These are phyloP conservation scores for Archilochus colubris DNA, from an alignment of 2,113 vertebrate genomes.

Conservation along the genomic window DNA sequence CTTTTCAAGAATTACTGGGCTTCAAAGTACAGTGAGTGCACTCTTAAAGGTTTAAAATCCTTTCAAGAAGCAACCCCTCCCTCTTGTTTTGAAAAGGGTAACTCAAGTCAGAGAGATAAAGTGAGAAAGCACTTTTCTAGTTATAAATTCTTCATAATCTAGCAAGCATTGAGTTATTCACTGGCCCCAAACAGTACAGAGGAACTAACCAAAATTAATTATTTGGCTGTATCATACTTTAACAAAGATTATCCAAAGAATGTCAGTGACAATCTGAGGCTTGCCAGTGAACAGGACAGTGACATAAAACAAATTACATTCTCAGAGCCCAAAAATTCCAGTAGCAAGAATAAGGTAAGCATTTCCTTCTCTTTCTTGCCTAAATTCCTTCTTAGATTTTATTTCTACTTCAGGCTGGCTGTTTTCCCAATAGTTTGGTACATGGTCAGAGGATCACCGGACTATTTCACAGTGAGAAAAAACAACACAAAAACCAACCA, in stretches of 20 bases:
- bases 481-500: too few species aligned
- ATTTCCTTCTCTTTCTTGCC: constrained; percentile 73
- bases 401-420: constrained; percentile 51
- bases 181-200: constrained; percentile 15
- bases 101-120: constrained; percentile 61
- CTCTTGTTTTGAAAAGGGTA: constrained; percentile 48
- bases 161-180: constrained; percentile 28
- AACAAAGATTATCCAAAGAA: constrained; percentile 50
- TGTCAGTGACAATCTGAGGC: constrained; percentile 57
- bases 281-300: constrained; percentile 58
- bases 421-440: constrained; percentile 64
- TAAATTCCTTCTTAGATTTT: constrained; percentile 44
- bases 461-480: constrained; percentile 66
- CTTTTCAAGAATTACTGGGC: constrained; percentile 44
- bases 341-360: constrained; percentile 62
- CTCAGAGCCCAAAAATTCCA: background rate
- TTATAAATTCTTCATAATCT: background rate
- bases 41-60: constrained; percentile 53
- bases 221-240: constrained; percentile 23
- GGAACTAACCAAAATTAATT: constrained; percentile 50
- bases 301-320: constrained; percentile 60
- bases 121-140: constrained; percentile 55
- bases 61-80: constrained; percentile 52
- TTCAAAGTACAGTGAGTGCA: constrained; percentile 22
- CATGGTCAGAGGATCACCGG: constrained; percentile 67